Percentiles rank a stretch among this genome's conserved stretches.
These are phyloP conservation scores for Enteromius argenteus DNA, from an alignment of 2,797 vertebrate genomes.

Conservation along the genomic window DNA sequence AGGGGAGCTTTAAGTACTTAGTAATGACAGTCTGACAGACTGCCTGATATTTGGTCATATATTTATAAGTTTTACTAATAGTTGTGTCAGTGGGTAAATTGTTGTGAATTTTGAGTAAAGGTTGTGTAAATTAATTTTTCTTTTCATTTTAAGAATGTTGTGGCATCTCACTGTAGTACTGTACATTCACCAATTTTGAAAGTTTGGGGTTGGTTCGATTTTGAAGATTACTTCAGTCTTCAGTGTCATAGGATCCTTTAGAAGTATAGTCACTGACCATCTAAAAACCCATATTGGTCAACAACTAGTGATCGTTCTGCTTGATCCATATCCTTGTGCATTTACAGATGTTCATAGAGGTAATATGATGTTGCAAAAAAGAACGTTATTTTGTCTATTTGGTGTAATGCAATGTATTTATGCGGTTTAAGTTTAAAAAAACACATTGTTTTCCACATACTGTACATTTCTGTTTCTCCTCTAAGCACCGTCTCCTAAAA, in stretches of 20 bases:
- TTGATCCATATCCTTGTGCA: not conserved
- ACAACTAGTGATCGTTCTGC: constrained; percentile 8
- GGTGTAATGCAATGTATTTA: too few relatives aligned
- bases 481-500: too few relatives aligned
- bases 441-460: too few relatives aligned
- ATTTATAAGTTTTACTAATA: not conserved
- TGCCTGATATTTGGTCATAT: not conserved
- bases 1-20: not conserved
- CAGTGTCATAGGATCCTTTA: not conserved
- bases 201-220: not conserved
- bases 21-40: not conserved
- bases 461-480: too few relatives aligned
- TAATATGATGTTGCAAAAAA: too few relatives aligned
- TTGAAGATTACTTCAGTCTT: not conserved
- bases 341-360: not conserved
- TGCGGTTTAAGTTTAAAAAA: too few relatives aligned
- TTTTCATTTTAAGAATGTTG: not conserved
- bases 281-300: not conserved
- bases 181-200: not conserved
- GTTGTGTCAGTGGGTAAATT: not conserved
- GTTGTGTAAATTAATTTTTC: not conserved
- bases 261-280: not conserved
- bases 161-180: not conserved
- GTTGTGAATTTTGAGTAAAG: not conserved
- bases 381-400: too few relatives aligned